Base-by-base conservation (phyloP, 2,797 vertebrate species). In the Ataeniobius toweri region DNA sequence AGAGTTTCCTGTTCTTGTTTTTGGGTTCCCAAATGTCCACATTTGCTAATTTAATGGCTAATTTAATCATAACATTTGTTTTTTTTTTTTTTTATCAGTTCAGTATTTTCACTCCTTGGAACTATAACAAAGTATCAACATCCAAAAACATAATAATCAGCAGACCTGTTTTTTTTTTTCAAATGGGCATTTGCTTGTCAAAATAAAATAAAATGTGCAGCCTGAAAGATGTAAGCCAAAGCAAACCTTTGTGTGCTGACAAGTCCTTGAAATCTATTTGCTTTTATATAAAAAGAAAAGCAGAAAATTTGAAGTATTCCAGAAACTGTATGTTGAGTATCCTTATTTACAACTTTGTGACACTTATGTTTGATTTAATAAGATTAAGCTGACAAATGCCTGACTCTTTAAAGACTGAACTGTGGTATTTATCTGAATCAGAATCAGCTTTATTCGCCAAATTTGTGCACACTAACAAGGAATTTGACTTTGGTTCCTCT, bases 1-100 rank as follows among this genome's bases (percentile, higher is more conserved):
- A 13, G 65, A 59, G 0, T 74, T 53, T 28, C 46, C 28, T 70
- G 22, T 71, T 76, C 41, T 31, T 44, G 41, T 77, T 59, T 71
- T 6, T 14, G 20, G 5, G 28, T 65, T 67, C 36, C 22, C 4
- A 24, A 67, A 24, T 24, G 22, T 41, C 63, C 41, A 67, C 22
- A 41, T 67, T 67, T 67, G 22, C 36, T 41, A 41, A 67, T 22
- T 4, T 22, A 22, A 39, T 65, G 3, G 3, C 26, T 28, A 20
- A 12, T 22, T 46, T 20, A 26, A 6, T 5, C 5, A 6, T 13
- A 24, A 24, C 3, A 8, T 31, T 71, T 59, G 24, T 46, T n/a
- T n/a, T n/a, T n/a, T n/a, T n/a, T n/a, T n/a, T n/a, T 14, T 22
- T 39, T 20, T 26, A 14, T 39, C 16, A 6, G 26, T 10, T 26